phyloP scores from a whole-genome alignment of 1,140 invertebrate species.

The Dinoponera quadriceps region DNA sequence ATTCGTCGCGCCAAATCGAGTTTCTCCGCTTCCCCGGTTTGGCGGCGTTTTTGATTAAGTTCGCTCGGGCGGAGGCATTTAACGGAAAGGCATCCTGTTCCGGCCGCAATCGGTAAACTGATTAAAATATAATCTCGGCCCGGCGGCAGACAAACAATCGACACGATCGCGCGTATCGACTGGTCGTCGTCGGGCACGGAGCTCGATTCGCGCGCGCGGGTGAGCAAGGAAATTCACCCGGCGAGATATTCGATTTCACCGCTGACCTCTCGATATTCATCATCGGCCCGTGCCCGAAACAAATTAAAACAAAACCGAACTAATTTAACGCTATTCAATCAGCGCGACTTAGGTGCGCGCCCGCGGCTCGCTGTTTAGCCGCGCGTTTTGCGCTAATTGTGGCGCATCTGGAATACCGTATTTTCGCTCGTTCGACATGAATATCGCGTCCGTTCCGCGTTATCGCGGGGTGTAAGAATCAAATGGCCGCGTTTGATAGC shows the following conservation, averaged over 20 bases:
- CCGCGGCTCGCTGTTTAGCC: conserved; percentile 23
- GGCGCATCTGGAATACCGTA: conserved; percentile 36
- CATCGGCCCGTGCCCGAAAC: background rate
- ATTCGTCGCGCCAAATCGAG: conserved; percentile 53
- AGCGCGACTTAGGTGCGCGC: conserved; percentile 16
- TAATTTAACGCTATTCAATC: conserved; percentile 58
- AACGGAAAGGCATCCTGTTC: conserved; percentile 53
- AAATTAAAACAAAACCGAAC: conserved; percentile 48
- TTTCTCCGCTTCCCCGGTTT: conserved; percentile 35
- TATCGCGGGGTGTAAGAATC: conserved; percentile 27
- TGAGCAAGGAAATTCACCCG: conserved; percentile 34
- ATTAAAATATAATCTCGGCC: conserved; percentile 57
- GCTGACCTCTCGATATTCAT: conserved; percentile 48
- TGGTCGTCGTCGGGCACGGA: conserved; percentile 17
- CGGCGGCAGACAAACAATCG: conserved; percentile 45
- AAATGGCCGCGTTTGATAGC: conserved; percentile 37
- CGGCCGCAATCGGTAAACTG: conserved; percentile 59
- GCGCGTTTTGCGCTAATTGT: conserved; percentile 54
- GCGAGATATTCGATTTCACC: conserved; percentile 50
- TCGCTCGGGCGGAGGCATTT: conserved; percentile 53
- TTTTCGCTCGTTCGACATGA: conserved; percentile 49
- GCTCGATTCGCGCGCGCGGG: conserved; percentile 11
- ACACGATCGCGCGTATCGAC: conserved; percentile 49
- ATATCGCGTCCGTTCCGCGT: conserved; percentile 38
- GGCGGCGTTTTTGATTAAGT: conserved; percentile 52